Conservation (phyloP, 2,797 vertebrate genomes). For the Lepilemur ruficaudatus region DNA sequence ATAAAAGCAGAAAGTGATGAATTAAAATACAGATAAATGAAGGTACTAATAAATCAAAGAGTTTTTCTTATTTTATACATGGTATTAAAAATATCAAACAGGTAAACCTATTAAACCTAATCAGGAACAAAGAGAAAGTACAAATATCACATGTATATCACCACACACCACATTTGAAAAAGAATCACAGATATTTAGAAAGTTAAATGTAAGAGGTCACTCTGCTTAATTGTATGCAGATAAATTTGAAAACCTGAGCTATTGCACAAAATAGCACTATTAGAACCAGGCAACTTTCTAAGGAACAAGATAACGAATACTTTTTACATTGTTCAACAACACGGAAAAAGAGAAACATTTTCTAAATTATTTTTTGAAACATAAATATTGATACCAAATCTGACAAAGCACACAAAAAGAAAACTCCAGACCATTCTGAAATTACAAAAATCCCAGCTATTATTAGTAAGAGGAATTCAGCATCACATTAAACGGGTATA, state of each 20-base stretch:
- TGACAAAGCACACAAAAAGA: neutral
- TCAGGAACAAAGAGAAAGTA: neutral
- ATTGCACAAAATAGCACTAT: neutral
- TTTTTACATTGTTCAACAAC: slow-evolving; percentile 8
- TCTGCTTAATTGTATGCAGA: neutral
- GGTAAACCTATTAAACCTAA: neutral
- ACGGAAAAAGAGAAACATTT: neutral
- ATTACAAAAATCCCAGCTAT: neutral
- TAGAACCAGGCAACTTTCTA: neutral
- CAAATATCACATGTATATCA: neutral
- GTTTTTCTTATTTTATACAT: neutral
- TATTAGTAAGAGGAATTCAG: neutral
- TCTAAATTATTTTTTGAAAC: neutral
- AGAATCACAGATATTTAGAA: neutral
- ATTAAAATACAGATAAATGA: neutral
- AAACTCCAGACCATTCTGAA: neutral
- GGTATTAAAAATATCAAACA: neutral
- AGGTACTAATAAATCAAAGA: neutral
- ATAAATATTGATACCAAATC: neutral
- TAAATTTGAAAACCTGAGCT: neutral
- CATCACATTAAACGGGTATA: neutral
- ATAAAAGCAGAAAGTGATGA: neutral
- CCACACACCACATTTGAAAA: neutral
- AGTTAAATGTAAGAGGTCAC: neutral
- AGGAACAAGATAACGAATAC: neutral